Evolutionary conservation across 2,888 invertebrate genomes (phyloP).

Genomic region (Sarcophaga carnaria): DNA sequence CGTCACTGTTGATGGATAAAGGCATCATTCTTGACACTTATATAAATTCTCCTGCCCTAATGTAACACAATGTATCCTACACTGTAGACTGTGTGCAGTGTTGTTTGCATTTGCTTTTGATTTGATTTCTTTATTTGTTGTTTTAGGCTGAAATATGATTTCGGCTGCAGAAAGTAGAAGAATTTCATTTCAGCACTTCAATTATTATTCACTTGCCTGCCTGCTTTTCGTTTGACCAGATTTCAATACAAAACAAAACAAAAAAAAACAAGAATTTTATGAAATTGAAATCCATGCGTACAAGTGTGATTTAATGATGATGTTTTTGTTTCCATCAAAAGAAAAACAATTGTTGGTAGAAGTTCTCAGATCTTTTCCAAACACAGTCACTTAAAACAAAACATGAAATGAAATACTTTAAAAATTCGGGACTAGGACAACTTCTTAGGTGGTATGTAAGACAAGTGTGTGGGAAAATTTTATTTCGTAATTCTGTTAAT

Average conservation of each 20-base stretch:
- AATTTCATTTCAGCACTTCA: background rate
- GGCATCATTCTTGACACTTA: background rate
- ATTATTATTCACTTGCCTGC: background rate
- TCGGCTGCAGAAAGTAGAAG: background rate
- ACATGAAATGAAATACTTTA: background rate
- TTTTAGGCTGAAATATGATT: background rate
- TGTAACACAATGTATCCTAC: background rate
- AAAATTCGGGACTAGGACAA: too few species aligned
- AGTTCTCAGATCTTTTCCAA: constrained; percentile 50
- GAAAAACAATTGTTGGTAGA: constrained; percentile 53
- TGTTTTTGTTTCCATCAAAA: constrained; percentile 34
- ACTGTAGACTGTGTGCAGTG: background rate
- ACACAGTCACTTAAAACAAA: constrained; percentile 27
- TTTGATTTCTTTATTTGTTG: background rate
- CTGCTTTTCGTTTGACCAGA: background rate
- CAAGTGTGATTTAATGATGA: constrained; percentile 65
- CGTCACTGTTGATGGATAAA: background rate
- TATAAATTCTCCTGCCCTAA: too few species aligned
- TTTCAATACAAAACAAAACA: background rate
- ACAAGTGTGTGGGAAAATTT: constrained; percentile 49
- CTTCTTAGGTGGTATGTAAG: background rate
- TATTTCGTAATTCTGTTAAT: constrained; percentile 20
- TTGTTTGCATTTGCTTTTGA: too few species aligned
- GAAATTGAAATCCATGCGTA: constrained; percentile 40
- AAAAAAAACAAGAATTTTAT: constrained; percentile 14